Evolutionary conservation across 2,797 vertebrate species (phyloP), one percentile per base, ranked within the genome.

Genomic region (Liparis tanakae): DNA sequence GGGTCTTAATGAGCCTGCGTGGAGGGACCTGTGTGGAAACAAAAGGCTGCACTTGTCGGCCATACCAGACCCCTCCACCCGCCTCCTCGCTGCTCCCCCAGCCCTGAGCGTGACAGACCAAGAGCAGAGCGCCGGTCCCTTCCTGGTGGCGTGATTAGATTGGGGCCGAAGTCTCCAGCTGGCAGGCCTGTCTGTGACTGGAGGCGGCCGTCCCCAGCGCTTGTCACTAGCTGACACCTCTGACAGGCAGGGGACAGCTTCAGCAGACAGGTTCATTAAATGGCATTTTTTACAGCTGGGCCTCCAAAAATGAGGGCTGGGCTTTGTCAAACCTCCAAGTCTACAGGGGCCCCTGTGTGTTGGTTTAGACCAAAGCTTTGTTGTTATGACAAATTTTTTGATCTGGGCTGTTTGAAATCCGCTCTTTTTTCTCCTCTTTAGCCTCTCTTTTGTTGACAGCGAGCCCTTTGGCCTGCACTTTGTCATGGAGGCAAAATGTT

Each of bases 241-340:
- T 99, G 98, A 99, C 98, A 99, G 97, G 97, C 97, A 96, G 96
- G 96, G 97, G 97, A 99, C 97, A 96, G 97, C 95, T 96, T 95
- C 95, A 94, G 95, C 96, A 98, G 97, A 99, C 97, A 98, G 97
- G 97, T 99, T 99, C 98, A 99, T 99, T 99, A 99, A 97, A 97
- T 96, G 95, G 95, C 95, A 96, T 96, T 98, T 97, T 95, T 96
- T 97, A 96, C 97, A 98, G 97, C 97, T 99, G 97, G 95, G 96
- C 95, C 96, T 95, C 95, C 87, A 87, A 95, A 93, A 96, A 94
- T 91, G 91, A 91, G 94, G 91, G 88, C 94, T 94, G 91, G 41
- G 92, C 94, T 96, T 96, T 96, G 95, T 96, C 94, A 95, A 91
- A 93, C 92, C 94, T 90, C 83, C 83, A 91, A 94, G 94, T 96